phyloP scores from a whole-genome alignment of 2,888 invertebrate species.

The Elmis aenea region DNA sequence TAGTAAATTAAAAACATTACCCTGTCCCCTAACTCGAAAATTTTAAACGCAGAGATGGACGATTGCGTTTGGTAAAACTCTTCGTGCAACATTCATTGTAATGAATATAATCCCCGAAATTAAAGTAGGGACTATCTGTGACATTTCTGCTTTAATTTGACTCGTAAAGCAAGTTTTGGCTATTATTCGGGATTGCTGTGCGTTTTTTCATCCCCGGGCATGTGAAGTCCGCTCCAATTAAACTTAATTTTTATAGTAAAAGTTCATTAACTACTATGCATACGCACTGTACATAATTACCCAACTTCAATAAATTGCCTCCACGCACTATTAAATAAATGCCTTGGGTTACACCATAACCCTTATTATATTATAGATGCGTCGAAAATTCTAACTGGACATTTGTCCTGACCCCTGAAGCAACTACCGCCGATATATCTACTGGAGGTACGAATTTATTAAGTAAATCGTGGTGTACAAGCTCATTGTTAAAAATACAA shows the following conservation, averaged over 20 bases:
- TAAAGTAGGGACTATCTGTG: conserved; percentile 16
- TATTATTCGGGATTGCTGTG: conserved; percentile 8
- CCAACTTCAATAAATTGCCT: too few relatives aligned
- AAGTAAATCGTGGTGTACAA: too few relatives aligned
- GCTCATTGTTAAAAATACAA: too few relatives aligned
- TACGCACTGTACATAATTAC: too few relatives aligned
- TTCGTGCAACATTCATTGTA: conserved; percentile 19
- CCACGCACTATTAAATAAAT: too few relatives aligned
- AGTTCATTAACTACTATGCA: too few relatives aligned
- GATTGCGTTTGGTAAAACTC: conserved; percentile 23
- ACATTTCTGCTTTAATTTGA: conserved; percentile 12
- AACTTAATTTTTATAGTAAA: conserved; percentile 15
- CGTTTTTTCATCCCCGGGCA: conserved; percentile 11
- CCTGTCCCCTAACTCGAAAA: conserved; percentile 11
- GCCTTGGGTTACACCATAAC: too few relatives aligned
- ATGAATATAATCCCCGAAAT: conserved; percentile 24
- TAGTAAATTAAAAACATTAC: conserved; percentile 29
- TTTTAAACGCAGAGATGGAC: conserved; percentile 8
- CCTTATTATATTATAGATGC: too few relatives aligned
- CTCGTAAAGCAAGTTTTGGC: conserved; percentile 14
- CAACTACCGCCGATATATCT: too few relatives aligned
- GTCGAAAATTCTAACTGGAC: too few relatives aligned
- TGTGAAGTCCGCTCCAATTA: conserved; percentile 21
- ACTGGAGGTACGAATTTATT: too few relatives aligned
- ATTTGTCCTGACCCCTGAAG: too few relatives aligned